A percentile compares a stretch with the other conserved stretches of the same genome.
Conservation (phyloP, 2,797 vertebrate species). For the Sebastes matsubarae region DNA sequence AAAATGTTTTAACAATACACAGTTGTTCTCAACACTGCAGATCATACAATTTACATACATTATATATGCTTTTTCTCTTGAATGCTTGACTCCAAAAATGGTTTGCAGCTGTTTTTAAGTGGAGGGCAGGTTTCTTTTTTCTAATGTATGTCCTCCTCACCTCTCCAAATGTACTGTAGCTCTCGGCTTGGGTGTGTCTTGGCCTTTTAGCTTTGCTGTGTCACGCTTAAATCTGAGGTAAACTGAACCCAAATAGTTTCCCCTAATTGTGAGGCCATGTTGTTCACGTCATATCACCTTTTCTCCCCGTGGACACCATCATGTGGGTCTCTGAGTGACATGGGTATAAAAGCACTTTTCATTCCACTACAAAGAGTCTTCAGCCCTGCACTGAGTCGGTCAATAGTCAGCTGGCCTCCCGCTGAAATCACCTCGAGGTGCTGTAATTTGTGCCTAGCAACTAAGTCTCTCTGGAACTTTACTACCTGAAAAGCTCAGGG, state of each 20-base stretch:
- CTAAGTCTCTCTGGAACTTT: slow-evolving; percentile 31
- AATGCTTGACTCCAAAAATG: slow-evolving; percentile 24
- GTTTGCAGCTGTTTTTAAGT: slow-evolving; percentile 41
- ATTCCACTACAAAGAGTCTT: slow-evolving; percentile 24
- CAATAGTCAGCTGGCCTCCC: slow-evolving; percentile 27
- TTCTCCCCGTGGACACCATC: slow-evolving; percentile 36
- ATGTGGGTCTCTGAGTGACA: slow-evolving; percentile 42
- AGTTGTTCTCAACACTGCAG: slow-evolving; percentile 9
- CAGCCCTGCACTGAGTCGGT: slow-evolving; percentile 17
- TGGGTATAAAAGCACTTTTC: slow-evolving; percentile 30
- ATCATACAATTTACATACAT: slow-evolving; percentile 30
- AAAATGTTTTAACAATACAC: slow-evolving; percentile 16
- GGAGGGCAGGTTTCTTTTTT: not conserved
- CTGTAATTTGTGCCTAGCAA: slow-evolving; percentile 36
- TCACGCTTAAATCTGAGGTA: slow-evolving; percentile 37
- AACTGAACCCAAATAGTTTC: slow-evolving; percentile 35
- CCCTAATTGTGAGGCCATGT: slow-evolving; percentile 21
- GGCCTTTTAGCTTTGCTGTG: slow-evolving; percentile 28
- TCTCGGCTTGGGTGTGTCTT: not conserved
- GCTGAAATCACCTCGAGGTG: slow-evolving; percentile 32
- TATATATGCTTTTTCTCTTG: not conserved
- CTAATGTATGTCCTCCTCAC: slow-evolving; percentile 9
- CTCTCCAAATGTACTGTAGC: not conserved
- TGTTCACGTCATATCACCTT: slow-evolving; percentile 28
- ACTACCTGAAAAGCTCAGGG: slow-evolving; percentile 22